These are phyloP conservation scores for Pelodytes ibericus DNA, from an alignment of 2,797 vertebrate genomes.

Conservation along the genomic window DNA sequence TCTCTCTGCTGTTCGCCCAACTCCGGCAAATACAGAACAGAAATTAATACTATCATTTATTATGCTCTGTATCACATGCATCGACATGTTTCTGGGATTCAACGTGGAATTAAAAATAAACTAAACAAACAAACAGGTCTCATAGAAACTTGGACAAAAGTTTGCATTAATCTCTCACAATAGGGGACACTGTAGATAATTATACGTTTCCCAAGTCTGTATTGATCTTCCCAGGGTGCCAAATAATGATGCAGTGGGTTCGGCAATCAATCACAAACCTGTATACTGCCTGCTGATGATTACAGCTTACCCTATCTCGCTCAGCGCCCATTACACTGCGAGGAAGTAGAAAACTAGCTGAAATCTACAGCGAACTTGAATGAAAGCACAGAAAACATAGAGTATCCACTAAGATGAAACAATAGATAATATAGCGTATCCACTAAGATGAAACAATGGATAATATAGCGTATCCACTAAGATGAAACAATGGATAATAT, in stretches of 20 bases:
- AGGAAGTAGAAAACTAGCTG: slow-evolving; percentile 18
- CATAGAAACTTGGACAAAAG: neutral
- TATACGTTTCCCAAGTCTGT: neutral
- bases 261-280: slow-evolving; percentile 18
- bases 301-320: neutral
- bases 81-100: too few relatives aligned
- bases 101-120: too few relatives aligned
- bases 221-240: slow-evolving; percentile 9
- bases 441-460: too few relatives aligned
- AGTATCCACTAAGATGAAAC: too few relatives aligned
- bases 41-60: too few relatives aligned
- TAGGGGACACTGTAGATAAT: neutral
- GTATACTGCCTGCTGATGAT: neutral
- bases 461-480: too few relatives aligned
- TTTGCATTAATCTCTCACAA: neutral
- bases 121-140: too few relatives aligned
- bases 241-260: slow-evolving; percentile 8
- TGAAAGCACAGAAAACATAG: neutral
- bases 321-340: neutral
- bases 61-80: too few relatives aligned
- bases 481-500: too few relatives aligned
- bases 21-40: too few relatives aligned
- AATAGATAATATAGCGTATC: too few relatives aligned
- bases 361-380: slow-evolving; percentile 10
- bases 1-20: too few relatives aligned